phyloP scores from a whole-genome alignment of 2,113 vertebrate species.

The Hymenochirus boettgeri region DNA sequence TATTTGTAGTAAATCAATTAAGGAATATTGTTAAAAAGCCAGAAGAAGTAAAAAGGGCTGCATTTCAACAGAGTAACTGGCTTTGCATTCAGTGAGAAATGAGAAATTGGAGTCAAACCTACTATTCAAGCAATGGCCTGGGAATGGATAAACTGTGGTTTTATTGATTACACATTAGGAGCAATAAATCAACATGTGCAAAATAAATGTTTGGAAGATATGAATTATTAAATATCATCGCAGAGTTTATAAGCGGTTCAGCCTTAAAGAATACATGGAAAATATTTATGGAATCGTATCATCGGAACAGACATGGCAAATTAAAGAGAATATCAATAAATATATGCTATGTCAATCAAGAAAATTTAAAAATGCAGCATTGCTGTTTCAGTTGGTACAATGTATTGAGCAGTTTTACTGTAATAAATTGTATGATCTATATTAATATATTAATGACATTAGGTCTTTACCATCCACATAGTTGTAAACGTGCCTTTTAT shows the following conservation, averaged over 20 bases:
- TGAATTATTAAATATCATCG: neutral
- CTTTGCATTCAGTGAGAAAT: too few species aligned
- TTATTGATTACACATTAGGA: neutral
- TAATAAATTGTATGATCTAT: slow-evolving; percentile 70
- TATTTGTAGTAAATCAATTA: too few species aligned
- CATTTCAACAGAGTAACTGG: too few species aligned
- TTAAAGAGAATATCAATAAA: neutral
- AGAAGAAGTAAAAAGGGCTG: too few species aligned
- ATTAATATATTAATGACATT: too few species aligned
- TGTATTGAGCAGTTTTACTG: slow-evolving; percentile 64
- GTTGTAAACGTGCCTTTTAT: too few species aligned
- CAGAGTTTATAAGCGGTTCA: neutral
- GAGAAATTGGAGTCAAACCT: too few species aligned
- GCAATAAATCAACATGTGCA: neutral
- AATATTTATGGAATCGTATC: neutral
- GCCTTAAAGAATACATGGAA: neutral
- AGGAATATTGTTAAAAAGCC: too few species aligned
- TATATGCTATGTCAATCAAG: neutral
- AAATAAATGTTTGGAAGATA: neutral
- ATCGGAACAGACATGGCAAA: neutral
- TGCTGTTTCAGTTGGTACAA: slow-evolving; percentile 58
- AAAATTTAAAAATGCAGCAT: neutral
- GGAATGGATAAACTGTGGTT: slow-evolving; percentile 15
- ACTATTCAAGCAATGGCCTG: too few species aligned
- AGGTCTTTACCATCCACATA: too few species aligned